Conservation (phyloP, 2,113 vertebrate species). For the Hiodon alosoides region DNA sequence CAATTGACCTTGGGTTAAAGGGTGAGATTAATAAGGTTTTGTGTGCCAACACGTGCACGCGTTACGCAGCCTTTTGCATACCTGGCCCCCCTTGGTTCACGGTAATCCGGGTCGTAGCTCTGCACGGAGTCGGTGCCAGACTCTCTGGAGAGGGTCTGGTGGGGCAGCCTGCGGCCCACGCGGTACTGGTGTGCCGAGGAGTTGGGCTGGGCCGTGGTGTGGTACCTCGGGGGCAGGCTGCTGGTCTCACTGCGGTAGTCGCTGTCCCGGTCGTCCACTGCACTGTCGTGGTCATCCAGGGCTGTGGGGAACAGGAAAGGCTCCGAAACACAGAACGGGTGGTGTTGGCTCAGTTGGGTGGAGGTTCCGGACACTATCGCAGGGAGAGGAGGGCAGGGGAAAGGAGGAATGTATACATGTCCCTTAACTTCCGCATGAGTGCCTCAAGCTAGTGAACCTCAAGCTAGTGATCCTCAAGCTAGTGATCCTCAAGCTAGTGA, state of each 20-base stretch:
- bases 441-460: neutral
- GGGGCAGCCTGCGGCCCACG: slow-evolving; percentile 62
- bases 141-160: slow-evolving; percentile 62
- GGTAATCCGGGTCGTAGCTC: slow-evolving; percentile 73
- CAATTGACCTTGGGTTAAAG: too few relatives aligned
- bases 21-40: too few relatives aligned
- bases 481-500: too few relatives aligned
- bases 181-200: slow-evolving; percentile 86
- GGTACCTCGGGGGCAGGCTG: slow-evolving; percentile 74
- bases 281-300: slow-evolving; percentile 83
- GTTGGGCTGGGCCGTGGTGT: slow-evolving; percentile 79
- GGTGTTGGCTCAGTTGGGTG: neutral
- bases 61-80: slow-evolving; percentile 40
- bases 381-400: neutral
- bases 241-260: slow-evolving; percentile 89
- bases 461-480: too few relatives aligned
- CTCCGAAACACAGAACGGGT: neutral
- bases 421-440: neutral
- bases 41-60: too few relatives aligned
- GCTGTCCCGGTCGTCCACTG: slow-evolving; percentile 80
- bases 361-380: neutral
- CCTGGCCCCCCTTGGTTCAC: slow-evolving; percentile 70
- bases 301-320: slow-evolving; percentile 52
- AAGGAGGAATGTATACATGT: neutral
- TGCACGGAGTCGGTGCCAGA: slow-evolving; percentile 64